Evolutionary conservation across 2,113 vertebrate species (phyloP), one percentile per base, ranked within the genome.

Genomic region (Phoenicopterus ruber): DNA sequence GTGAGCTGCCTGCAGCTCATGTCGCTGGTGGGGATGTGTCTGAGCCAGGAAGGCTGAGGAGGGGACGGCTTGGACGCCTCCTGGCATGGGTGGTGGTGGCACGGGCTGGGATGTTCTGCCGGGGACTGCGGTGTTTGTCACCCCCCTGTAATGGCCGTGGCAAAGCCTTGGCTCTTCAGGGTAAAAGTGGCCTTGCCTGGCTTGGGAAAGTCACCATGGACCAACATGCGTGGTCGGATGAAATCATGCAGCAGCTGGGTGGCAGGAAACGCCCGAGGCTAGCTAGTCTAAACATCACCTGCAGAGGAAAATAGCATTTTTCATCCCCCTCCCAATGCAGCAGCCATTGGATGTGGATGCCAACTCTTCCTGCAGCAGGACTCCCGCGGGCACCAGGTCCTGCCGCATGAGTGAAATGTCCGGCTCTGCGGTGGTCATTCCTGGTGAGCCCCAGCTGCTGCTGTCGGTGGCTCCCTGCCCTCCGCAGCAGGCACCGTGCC

Each of bases 341-440:
- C 36, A 54, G 44, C 38, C 40, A 11, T 29, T 78, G 46, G 47
- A 54, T 65, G 9, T 18, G 18, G n/a, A 29, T 59, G 38, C 38
- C n/a, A 61, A 11, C 46, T 40, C 42, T 65, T 90, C 55, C 44
- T 40, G 44, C 69, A 52, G 28, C 67, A 74, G 55, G 47, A 62
- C 47, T 44, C 12, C 17, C 1, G 0, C 0, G 1, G 32, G 38
- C 55, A 38, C 24, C 28, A 32, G 47, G 31, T 63, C 36, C 49
- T 36, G 42, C 25, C 25, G 12, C 0, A 0, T 24, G 42, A 86
- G 50, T 14, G 61, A 22, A 29, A 19, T 2, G 3, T 32, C 74
- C 2, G 5, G 7, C 32, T 57, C 36, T 17, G 2, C 2, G 3
- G 69, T 14, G 28, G 19, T 32, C 22, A 3, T 70, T 63, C 25